Evolutionary conservation across 2,888 invertebrate species (phyloP).

Genomic region (Hedychridium roseum): DNA sequence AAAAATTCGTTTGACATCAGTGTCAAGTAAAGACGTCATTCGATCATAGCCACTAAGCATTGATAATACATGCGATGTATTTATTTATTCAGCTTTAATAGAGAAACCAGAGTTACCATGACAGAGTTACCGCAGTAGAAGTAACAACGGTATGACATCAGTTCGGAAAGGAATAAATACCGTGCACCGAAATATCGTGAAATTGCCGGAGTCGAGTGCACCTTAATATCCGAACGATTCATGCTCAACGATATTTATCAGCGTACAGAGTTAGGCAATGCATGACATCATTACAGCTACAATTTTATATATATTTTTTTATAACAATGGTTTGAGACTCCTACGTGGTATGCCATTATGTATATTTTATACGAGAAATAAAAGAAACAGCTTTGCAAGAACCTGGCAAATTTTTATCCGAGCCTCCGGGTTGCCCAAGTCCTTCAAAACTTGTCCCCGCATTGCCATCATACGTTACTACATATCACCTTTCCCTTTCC

Average conservation of each 20-base stretch:
- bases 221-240: conserved; percentile 18
- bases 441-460: no score
- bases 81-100: conserved; percentile 52
- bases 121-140: conserved; percentile 18
- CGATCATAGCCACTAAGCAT: conserved; percentile 40
- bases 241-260: conserved; percentile 21
- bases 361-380: conserved; percentile 58
- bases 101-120: conserved; percentile 30
- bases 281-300: conserved; percentile 38
- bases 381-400: conserved; percentile 52
- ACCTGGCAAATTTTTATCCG: no score
- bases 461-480: conserved; percentile 30
- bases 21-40: no score
- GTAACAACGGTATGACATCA: not conserved
- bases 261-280: conserved; percentile 34
- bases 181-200: not conserved
- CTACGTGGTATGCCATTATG: conserved; percentile 58
- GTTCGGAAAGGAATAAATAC: conserved; percentile 2
- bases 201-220: conserved; percentile 3
- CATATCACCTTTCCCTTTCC: conserved; percentile 40
- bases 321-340: conserved; percentile 55
- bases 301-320: conserved; percentile 40
- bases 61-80: conserved; percentile 46
- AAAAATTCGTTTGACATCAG: no score
- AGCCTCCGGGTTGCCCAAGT: conserved; percentile 19